Conservation (phyloP, 92 coral and sea anemone species). For the Paramuricea clavata region DNA sequence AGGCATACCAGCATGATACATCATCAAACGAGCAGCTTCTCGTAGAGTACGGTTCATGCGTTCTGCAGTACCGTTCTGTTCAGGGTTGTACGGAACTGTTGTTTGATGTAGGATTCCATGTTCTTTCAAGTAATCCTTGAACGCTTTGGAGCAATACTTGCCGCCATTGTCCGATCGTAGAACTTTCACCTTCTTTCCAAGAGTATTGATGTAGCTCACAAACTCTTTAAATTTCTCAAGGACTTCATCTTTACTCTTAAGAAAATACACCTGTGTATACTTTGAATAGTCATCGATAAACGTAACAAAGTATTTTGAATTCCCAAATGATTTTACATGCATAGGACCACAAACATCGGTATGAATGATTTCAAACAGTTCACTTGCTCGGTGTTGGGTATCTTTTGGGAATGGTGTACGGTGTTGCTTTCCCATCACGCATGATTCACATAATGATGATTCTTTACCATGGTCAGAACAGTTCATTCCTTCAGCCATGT, state of each 20-base stretch:
- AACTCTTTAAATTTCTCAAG: conserved; percentile 43
- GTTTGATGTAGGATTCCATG: conserved; percentile 38
- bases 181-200: conserved; percentile 48
- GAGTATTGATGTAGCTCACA: conserved; percentile 25
- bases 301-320: background rate
- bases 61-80: conserved; percentile 52
- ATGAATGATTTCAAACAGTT: background rate
- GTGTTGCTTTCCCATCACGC: background rate
- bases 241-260: conserved; percentile 29
- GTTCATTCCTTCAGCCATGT: conserved; percentile 52
- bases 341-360: background rate
- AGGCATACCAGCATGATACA: conserved; percentile 28
- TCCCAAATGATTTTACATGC: too few species aligned
- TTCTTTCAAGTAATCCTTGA: conserved; percentile 42
- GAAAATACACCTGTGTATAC: conserved; percentile 19
- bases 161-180: conserved; percentile 36
- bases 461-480: conserved; percentile 9
- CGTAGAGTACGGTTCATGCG: conserved; percentile 40
- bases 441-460: conserved; percentile 12
- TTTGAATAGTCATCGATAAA: too few species aligned
- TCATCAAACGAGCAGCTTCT: conserved; percentile 41
- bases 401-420: background rate
- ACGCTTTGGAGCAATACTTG: background rate
- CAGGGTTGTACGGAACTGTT: conserved; percentile 3
- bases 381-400: background rate